Conservation (phyloP, 2,797 vertebrate species). For the Xerus rutilus region DNA sequence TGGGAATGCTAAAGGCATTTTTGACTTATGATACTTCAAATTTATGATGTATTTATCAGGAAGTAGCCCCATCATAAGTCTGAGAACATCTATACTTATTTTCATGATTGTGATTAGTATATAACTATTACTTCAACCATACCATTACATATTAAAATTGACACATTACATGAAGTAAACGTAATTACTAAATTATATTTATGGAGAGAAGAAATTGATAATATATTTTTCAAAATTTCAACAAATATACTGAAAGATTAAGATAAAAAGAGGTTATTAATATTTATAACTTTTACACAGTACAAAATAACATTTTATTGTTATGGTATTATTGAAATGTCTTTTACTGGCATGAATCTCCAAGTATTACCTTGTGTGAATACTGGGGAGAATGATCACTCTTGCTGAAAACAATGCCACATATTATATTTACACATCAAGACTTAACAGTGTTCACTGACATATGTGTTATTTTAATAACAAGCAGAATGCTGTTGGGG, state of each 20-base stretch:
- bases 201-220: background rate
- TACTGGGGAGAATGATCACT: background rate
- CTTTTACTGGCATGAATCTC: background rate
- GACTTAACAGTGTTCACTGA: background rate
- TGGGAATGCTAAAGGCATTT: background rate
- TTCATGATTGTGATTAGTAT: background rate
- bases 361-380: slow-evolving; percentile 10
- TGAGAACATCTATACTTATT: background rate
- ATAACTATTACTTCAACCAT: no score
- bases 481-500: background rate
- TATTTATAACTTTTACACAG: background rate
- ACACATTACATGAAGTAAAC: background rate
- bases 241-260: background rate
- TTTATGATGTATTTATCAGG: background rate
- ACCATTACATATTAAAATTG: background rate
- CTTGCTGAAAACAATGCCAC: background rate
- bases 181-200: background rate
- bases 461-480: background rate
- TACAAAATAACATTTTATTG: background rate
- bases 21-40: background rate
- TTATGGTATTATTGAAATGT: background rate
- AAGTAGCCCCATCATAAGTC: background rate
- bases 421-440: background rate
- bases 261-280: background rate
- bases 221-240: background rate